Percentiles rank a stretch among this genome's conserved stretches.
Conservation (phyloP, 2,113 vertebrate genomes). For the Motacilla tschutschensis region DNA sequence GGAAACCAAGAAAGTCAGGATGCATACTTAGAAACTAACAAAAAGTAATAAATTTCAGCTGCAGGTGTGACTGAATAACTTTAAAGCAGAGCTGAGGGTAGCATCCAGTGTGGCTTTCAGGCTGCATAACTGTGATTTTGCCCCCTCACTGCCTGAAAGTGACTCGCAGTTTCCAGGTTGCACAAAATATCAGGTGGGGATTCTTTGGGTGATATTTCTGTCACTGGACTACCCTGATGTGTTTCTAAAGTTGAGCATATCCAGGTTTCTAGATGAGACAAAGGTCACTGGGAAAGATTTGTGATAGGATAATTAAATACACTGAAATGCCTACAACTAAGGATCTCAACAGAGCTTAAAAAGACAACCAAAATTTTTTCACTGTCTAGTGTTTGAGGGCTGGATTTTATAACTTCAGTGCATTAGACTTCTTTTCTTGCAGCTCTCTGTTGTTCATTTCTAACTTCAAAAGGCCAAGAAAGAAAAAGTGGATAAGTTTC, state of each 20-base stretch:
- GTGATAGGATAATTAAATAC: not conserved
- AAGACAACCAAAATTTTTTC: not conserved
- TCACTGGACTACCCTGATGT: not conserved
- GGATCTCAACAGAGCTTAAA: not conserved
- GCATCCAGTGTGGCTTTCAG: not conserved
- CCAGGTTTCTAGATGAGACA: not conserved
- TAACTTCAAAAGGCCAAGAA: not conserved
- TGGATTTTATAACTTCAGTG: not conserved
- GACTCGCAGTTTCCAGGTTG: not conserved
- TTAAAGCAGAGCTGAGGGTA: not conserved
- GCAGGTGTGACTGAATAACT: not conserved
- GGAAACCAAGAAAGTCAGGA: not conserved
- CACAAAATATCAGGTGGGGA: not conserved
- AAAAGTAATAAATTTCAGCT: not conserved
- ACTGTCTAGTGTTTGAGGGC: not conserved
- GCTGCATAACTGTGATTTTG: not conserved
- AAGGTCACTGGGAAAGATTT: not conserved
- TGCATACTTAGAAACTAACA: not conserved
- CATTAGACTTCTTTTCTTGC: not conserved
- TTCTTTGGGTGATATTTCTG: not conserved
- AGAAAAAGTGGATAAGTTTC: not conserved
- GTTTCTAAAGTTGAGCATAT: not conserved
- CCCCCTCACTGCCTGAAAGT: not conserved
- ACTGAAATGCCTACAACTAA: not conserved
- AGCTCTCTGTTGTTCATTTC: not conserved